Conservation (phyloP, 2,888 invertebrate species). For the Strigamia crassipes region DNA sequence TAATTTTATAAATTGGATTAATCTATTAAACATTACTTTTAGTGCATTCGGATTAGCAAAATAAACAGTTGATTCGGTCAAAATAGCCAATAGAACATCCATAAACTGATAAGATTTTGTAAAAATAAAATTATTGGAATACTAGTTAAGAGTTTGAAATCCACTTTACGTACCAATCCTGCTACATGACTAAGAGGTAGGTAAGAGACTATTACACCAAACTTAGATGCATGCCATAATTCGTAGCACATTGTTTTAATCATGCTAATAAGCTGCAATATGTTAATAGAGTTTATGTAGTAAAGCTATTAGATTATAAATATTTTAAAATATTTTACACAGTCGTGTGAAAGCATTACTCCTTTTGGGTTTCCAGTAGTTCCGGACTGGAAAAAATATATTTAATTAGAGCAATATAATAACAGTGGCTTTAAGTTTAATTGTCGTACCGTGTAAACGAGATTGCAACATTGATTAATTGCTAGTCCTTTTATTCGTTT, state of each 20-base stretch:
- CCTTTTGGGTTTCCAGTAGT: slow-evolving; percentile 89
- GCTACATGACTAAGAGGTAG: slow-evolving; percentile 14
- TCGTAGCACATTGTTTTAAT: no score
- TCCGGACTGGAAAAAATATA: slow-evolving; percentile 68
- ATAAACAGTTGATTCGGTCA: slow-evolving; percentile 69
- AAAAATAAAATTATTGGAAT: neutral
- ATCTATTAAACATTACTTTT: slow-evolving; percentile 57
- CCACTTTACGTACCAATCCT: neutral
- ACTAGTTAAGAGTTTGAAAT: no score
- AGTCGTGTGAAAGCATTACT: slow-evolving; percentile 91
- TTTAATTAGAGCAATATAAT: no score
- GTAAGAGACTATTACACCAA: neutral
- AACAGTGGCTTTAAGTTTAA: no score
- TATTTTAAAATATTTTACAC: slow-evolving; percentile 55
- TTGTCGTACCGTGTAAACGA: slow-evolving; percentile 75
- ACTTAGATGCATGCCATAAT: no score
- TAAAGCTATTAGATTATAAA: no score
- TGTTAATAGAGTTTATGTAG: no score
- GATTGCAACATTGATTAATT: slow-evolving; percentile 81
- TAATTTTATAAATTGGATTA: no score
- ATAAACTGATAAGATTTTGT: neutral
- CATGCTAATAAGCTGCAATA: neutral
- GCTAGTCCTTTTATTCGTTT: slow-evolving; percentile 70
- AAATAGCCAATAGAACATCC: no score
- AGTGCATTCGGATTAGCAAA: slow-evolving; percentile 89